A percentile compares a stretch with the other conserved stretches of the same genome.
Conservation (phyloP, 2,888 invertebrate genomes). For the Antheraea yamamai region DNA sequence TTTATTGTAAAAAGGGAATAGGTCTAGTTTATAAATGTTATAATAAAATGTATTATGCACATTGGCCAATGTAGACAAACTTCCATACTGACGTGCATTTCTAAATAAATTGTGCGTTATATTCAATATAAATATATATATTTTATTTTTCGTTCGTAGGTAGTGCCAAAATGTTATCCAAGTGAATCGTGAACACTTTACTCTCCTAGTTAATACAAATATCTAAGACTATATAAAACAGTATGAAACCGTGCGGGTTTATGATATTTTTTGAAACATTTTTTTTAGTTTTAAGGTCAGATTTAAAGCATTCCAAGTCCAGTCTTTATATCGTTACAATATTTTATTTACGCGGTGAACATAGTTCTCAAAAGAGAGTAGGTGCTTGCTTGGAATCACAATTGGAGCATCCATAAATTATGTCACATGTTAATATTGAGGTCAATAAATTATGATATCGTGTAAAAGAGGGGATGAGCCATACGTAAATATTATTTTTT, state of each 20-base stretch:
- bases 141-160: slow-evolving; percentile 33
- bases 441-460: too few species aligned
- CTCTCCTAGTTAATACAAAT: neutral
- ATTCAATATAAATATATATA: slow-evolving; percentile 4
- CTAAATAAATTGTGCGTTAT: slow-evolving; percentile 20
- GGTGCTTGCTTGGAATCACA: slow-evolving; percentile 3
- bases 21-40: slow-evolving; percentile 37
- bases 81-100: slow-evolving; percentile 6
- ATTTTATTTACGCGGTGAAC: neutral
- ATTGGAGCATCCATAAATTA: neutral
- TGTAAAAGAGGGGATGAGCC: too few species aligned
- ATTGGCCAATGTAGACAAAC: neutral
- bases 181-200: slow-evolving; percentile 7
- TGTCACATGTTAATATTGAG: too few species aligned
- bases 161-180: slow-evolving; percentile 51
- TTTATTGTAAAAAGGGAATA: slow-evolving; percentile 45
- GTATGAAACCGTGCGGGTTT: slow-evolving; percentile 8
- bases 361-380: neutral
- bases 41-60: slow-evolving; percentile 8
- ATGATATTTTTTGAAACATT: slow-evolving; percentile 12
- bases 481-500: too few species aligned
- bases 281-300: slow-evolving; percentile 11
- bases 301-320: neutral
- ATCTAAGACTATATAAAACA: slow-evolving; percentile 1
- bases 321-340: neutral